Conservation (phyloP, 2,888 invertebrate species). For the Prenolepis imparis region DNA sequence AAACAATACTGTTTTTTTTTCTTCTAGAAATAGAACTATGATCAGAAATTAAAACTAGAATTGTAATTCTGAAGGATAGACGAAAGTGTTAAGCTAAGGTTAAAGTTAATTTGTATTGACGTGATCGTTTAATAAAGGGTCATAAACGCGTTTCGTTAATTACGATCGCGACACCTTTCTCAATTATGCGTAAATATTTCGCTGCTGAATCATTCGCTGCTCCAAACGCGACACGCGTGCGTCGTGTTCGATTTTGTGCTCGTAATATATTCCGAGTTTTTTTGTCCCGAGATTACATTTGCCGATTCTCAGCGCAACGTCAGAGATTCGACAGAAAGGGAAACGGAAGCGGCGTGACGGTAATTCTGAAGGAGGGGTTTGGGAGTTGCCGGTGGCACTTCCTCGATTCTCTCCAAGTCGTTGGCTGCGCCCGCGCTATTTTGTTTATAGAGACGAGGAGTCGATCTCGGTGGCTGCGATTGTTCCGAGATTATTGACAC, state of each 20-base stretch:
- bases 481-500: conserved; percentile 65
- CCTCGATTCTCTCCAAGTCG: conserved; percentile 91
- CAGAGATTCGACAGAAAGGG: conserved; percentile 85
- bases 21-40: not conserved
- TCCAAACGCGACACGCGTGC: not conserved
- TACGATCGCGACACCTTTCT: not conserved
- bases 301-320: conserved; percentile 77
- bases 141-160: not conserved
- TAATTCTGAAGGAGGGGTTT: conserved; percentile 77
- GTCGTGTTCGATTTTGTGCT: not conserved
- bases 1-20: not conserved
- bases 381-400: conserved; percentile 87
- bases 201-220: conserved; percentile 1
- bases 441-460: conserved; percentile 88
- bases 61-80: not conserved
- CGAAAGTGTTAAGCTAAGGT: not conserved
- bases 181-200: not conserved
- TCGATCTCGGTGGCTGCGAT: conserved; percentile 55
- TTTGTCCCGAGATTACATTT: not conserved
- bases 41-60: not conserved
- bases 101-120: not conserved
- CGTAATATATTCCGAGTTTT: not conserved
- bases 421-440: conserved; percentile 90
- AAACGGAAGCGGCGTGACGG: conserved; percentile 84
- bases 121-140: not conserved